Conservation (phyloP, 2,797 vertebrate genomes). For the Phyllotis vaccarum region DNA sequence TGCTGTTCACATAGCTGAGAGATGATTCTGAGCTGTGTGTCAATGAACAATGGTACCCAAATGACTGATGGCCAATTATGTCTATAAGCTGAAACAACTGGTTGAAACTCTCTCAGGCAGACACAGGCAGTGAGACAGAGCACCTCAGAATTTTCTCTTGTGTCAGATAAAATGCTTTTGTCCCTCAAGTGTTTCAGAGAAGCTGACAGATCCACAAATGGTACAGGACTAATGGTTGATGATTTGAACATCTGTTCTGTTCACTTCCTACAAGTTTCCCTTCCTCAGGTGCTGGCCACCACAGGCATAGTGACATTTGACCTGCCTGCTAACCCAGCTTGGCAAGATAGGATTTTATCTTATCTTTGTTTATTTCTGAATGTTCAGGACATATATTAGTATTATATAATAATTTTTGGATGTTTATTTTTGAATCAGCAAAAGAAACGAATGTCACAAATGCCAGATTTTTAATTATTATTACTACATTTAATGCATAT, state of each 20-base stretch:
- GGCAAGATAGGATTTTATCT: not conserved
- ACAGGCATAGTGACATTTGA: not conserved
- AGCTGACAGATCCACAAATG: not conserved
- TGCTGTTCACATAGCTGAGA: slow-evolving; percentile 15
- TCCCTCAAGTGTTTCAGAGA: not conserved
- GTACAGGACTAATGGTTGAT: not conserved
- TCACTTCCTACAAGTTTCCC: not conserved
- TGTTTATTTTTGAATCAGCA: not conserved
- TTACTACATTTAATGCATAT: not conserved
- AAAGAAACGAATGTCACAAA: not conserved
- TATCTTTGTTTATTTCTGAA: not conserved
- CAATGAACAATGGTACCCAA: slow-evolving; percentile 24
- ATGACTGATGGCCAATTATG: slow-evolving; percentile 65
- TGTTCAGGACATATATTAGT: not conserved
- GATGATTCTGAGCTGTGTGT: not conserved
- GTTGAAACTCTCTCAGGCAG: slow-evolving; percentile 41
- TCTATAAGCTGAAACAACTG: slow-evolving; percentile 36
- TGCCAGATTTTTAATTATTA: not conserved
- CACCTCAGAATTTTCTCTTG: not conserved
- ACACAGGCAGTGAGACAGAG: not conserved
- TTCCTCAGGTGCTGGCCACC: not conserved
- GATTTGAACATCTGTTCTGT: not conserved
- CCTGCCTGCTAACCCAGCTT: no score
- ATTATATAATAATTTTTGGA: not conserved
- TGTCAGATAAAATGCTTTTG: slow-evolving; percentile 42